Conservation (phyloP, 2,113 vertebrate genomes). For the Nothocercus julius region DNA sequence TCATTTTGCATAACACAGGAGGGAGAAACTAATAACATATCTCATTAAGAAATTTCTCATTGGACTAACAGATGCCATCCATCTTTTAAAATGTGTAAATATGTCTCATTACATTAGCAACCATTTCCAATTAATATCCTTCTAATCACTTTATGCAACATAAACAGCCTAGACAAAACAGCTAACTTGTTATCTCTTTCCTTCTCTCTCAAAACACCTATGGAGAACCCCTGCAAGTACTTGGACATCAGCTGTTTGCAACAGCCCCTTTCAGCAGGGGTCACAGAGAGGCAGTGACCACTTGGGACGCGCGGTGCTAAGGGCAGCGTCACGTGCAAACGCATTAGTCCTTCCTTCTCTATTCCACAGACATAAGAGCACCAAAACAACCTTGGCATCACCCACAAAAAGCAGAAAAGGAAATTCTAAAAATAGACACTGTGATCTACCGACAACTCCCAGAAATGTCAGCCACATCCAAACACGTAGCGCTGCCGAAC, state of each 20-base stretch:
- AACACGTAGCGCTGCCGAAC: neutral
- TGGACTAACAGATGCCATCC: constrained; percentile 11
- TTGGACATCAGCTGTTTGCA: neutral
- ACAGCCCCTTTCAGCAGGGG: neutral
- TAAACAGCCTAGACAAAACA: neutral
- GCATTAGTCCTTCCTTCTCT: neutral
- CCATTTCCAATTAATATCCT: constrained; percentile 7
- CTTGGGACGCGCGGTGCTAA: neutral
- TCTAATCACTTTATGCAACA: neutral
- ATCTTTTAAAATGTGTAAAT: constrained; percentile 43
- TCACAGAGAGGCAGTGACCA: neutral
- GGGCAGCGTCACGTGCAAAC: neutral
- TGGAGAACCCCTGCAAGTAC: neutral
- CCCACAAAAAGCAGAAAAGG: neutral
- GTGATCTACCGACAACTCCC: neutral
- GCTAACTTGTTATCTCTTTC: neutral
- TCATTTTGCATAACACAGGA: constrained; percentile 45
- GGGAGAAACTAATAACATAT: constrained; percentile 8
- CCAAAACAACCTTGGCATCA: neutral
- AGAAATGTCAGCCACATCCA: neutral
- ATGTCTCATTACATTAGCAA: neutral
- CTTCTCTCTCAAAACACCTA: neutral
- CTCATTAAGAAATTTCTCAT: constrained; percentile 58
- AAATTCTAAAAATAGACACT: neutral
- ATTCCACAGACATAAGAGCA: neutral